Base-by-base conservation (phyloP, 1,140 invertebrate genomes). In the Drosophila takahashii region DNA sequence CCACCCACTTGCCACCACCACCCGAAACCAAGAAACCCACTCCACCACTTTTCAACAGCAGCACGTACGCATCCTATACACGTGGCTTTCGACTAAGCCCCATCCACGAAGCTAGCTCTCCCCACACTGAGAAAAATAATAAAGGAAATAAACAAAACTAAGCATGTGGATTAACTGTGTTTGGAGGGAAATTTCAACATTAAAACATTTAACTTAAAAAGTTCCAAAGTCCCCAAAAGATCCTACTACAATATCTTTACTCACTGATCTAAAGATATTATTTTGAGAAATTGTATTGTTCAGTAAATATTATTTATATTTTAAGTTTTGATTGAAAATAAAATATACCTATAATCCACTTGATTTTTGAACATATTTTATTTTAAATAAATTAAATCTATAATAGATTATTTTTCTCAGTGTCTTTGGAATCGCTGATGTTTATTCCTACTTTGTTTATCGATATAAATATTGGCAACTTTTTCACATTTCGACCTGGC, bases 381-480 rank as follows among this genome's bases (percentile, higher is more conserved):
- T n/a, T n/a, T n/a, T n/a, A n/a, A n/a, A n/a, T n/a, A n/a, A n/a
- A n/a, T n/a, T n/a, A n/a, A n/a, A n/a, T n/a, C n/a, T n/a, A n/a
- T n/a, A n/a, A n/a, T n/a, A 15, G 5, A 36, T 36, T 34, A 13
- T 52, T 62, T 48, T 29, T 37, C 15, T 32, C 48, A 52, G 59
- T 67, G 67, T 3, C 41, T 32, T 16, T 58, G 37, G 22, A 58
- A 62, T 69, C 29, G 64, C 48, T 56, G 42, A 61, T 71, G 47
- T 53, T 70, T 70, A 69, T 69, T 70, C 54, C 75, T 67, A 87
- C 86, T 87, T 83, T 87, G 83, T 83, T 86, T 86, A 86, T 86
- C 84, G 83, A 87, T 83, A 86, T 83, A 86, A 81, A 81, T 87
- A 86, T 87, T 87, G 79, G 56, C 51, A 79, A 71, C 62, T 57